phyloP scores from a whole-genome alignment of 1,140 invertebrate genomes.

The Philopotamus ludificatus region DNA sequence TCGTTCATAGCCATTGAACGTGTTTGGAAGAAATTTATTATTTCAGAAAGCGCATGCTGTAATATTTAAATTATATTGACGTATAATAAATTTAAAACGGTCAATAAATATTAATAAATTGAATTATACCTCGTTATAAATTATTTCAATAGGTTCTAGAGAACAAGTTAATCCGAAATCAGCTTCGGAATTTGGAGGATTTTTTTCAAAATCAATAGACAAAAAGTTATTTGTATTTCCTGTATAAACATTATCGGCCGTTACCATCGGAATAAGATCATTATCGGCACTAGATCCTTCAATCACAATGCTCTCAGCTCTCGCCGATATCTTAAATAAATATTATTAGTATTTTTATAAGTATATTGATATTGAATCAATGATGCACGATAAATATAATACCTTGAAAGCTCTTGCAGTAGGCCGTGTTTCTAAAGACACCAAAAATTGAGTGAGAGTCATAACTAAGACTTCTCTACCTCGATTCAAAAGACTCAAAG shows the following conservation, averaged over 20 bases:
- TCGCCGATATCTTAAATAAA: constrained; percentile 58
- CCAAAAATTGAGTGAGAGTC: constrained; percentile 71
- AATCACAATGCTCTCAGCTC: constrained; percentile 75
- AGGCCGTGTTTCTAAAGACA: constrained; percentile 72
- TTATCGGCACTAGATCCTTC: constrained; percentile 75
- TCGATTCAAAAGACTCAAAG: constrained; percentile 67
- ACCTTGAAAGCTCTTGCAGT: constrained; percentile 68
- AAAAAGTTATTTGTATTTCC: constrained; percentile 69
- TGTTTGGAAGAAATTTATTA: constrained; percentile 72
- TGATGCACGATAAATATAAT: constrained; percentile 10
- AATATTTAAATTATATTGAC: constrained; percentile 22
- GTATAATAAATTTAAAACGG: neutral
- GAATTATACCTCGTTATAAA: constrained; percentile 73
- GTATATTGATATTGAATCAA: neutral
- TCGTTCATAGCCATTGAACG: constrained; percentile 50
- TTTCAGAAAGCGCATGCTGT: constrained; percentile 73
- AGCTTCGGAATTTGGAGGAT: constrained; percentile 66
- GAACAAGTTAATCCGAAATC: constrained; percentile 68
- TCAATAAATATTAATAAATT: neutral
- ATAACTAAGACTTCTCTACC: constrained; percentile 72
- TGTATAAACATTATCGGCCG: constrained; percentile 65
- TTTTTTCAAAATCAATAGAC: constrained; percentile 74
- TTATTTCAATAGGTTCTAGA: constrained; percentile 73
- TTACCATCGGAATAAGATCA: constrained; percentile 70
- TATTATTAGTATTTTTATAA: neutral